Evolutionary conservation across 1,140 invertebrate genomes (phyloP).

Genomic region (Drosophila serrata): DNA sequence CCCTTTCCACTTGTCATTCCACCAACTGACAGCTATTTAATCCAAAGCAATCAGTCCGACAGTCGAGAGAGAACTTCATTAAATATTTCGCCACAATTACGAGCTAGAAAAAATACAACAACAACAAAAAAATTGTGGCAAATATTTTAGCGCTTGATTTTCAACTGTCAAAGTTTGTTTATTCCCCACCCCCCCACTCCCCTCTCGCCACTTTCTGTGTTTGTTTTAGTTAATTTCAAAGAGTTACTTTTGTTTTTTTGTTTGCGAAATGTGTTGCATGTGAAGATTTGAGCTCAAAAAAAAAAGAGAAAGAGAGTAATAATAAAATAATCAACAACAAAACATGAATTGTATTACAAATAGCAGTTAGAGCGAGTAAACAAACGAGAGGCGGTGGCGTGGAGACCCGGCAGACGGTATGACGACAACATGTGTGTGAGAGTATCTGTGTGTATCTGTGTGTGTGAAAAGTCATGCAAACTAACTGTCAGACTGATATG

Average conservation of each 20-base stretch:
- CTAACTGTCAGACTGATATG: constrained; percentile 46
- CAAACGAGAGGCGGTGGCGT: constrained; percentile 44
- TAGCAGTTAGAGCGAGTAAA: constrained; percentile 78
- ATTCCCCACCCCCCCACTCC: background rate
- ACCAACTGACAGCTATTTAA: constrained; percentile 62
- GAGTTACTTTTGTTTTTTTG: constrained; percentile 10
- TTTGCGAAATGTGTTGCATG: constrained; percentile 61
- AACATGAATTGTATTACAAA: constrained; percentile 77
- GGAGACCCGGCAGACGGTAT: constrained; percentile 61
- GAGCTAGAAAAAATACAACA: constrained; percentile 16
- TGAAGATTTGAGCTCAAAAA: constrained; percentile 75
- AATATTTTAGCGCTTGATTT: constrained; percentile 65
- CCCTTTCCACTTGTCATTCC: constrained; percentile 11
- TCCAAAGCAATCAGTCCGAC: constrained; percentile 48
- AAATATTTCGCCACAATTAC: constrained; percentile 71
- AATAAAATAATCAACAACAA: constrained; percentile 79
- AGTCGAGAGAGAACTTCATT: constrained; percentile 72
- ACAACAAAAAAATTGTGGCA: constrained; percentile 34
- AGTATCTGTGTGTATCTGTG: constrained; percentile 43
- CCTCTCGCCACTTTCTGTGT: constrained; percentile 21
- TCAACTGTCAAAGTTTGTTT: constrained; percentile 72
- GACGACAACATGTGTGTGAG: constrained; percentile 58
- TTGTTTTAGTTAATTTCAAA: constrained; percentile 74
- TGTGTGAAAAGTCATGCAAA: constrained; percentile 48
- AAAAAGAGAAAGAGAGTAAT: constrained; percentile 55